Conservation (phyloP, 2,797 vertebrate genomes). For the Distichodus sexfasciatus region DNA sequence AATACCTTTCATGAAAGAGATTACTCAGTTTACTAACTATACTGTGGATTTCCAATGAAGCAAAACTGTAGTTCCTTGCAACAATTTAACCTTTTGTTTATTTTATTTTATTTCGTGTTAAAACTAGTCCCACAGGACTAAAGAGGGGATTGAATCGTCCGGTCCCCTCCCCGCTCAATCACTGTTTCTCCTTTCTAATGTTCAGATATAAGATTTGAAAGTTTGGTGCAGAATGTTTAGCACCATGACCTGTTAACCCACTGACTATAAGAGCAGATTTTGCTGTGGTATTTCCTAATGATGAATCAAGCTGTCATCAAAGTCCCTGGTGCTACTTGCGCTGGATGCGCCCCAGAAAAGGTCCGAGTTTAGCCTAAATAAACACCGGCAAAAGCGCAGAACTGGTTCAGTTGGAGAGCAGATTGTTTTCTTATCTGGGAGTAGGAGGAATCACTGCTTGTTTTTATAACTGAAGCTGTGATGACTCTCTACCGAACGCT, state of each 20-base stretch:
- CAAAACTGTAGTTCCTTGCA: too few species aligned
- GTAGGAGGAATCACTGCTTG: constrained; percentile 41
- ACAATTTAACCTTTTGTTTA: too few species aligned
- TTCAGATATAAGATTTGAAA: background rate
- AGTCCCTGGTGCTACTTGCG: constrained; percentile 53
- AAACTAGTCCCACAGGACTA: too few species aligned
- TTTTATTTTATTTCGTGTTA: too few species aligned
- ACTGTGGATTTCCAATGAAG: too few species aligned
- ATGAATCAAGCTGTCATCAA: constrained; percentile 43
- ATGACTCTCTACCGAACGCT: background rate
- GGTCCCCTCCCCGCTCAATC: too few species aligned
- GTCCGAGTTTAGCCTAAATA: constrained; percentile 20
- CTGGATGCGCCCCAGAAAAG: constrained; percentile 22
- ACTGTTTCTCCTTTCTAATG: background rate
- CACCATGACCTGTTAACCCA: constrained; percentile 4
- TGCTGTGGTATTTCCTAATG: constrained; percentile 45
- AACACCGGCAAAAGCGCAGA: constrained; percentile 32
- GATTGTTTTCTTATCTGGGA: constrained; percentile 58
- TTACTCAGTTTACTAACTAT: too few species aligned
- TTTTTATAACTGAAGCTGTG: constrained; percentile 10
- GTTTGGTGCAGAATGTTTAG: background rate
- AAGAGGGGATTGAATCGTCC: too few species aligned
- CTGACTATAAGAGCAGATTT: constrained; percentile 42
- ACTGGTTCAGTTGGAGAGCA: constrained; percentile 63
- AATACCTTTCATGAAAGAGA: too few species aligned